These are phyloP conservation scores for Sweltsa coloradensis DNA, from an alignment of 1,140 invertebrate species.

Conservation along the genomic window DNA sequence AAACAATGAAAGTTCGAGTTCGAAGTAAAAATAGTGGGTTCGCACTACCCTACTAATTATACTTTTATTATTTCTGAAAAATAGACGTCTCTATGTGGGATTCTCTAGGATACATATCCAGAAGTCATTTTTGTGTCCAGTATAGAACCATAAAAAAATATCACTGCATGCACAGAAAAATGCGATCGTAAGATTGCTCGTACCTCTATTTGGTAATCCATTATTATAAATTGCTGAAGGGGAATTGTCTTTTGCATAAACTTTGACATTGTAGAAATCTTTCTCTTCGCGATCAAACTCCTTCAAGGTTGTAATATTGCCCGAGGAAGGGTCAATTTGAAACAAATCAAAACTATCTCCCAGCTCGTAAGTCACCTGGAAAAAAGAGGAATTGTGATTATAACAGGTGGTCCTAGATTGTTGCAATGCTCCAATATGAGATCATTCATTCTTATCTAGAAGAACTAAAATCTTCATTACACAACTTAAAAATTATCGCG, in stretches of 20 bases:
- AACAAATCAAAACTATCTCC: slow-evolving; percentile 42
- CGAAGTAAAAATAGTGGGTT: too few relatives aligned
- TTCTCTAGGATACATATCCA: too few relatives aligned
- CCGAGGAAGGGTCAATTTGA: slow-evolving; percentile 64
- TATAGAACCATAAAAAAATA: background rate
- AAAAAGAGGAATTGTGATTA: too few relatives aligned
- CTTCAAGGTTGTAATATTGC: slow-evolving; percentile 65
- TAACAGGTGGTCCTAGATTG: too few relatives aligned
- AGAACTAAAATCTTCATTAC: too few relatives aligned
- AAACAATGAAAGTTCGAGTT: too few relatives aligned
- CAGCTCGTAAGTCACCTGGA: slow-evolving; percentile 1
- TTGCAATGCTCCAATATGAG: too few relatives aligned
- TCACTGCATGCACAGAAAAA: background rate
- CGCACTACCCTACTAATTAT: too few relatives aligned
- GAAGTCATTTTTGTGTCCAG: background rate
- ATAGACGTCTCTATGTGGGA: background rate
- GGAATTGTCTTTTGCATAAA: slow-evolving; percentile 73
- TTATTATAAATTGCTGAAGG: slow-evolving; percentile 58
- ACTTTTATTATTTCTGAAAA: background rate
- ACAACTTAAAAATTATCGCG: too few relatives aligned
- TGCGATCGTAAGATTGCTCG: background rate
- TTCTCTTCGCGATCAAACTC: slow-evolving; percentile 70
- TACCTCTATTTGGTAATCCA: slow-evolving; percentile 43
- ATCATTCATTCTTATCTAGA: too few relatives aligned
- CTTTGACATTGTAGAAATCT: slow-evolving; percentile 69